Conservation (phyloP, 2,113 vertebrate species). For the Uria lomvia region DNA sequence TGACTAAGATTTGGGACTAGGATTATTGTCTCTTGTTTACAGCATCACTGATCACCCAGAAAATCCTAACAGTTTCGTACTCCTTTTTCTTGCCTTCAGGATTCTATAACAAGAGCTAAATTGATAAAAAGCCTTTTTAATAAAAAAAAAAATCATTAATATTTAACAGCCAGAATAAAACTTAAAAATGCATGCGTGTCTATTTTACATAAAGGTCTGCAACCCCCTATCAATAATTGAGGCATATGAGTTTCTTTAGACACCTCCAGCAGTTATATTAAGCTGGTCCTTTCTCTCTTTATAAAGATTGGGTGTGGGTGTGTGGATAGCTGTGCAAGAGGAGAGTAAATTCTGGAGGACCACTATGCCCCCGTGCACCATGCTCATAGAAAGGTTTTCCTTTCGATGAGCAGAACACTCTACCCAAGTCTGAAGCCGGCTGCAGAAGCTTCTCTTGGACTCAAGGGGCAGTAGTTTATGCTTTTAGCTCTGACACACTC, state of each 20-base stretch:
- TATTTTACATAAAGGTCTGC: slow-evolving; percentile 7
- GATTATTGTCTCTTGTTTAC: not conserved
- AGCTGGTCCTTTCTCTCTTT: not conserved
- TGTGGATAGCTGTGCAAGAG: not conserved
- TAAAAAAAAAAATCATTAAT: not conserved
- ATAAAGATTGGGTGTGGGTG: not conserved
- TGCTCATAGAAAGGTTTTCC: rapidly evolving
- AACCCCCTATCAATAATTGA: not conserved
- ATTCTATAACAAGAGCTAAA: not conserved
- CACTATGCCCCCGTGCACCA: rapidly evolving
- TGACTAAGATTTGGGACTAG: not conserved
- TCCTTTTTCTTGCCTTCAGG: not conserved
- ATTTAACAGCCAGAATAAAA: not conserved
- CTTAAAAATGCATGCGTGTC: not conserved
- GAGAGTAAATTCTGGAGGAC: not conserved
- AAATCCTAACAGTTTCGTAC: not conserved
- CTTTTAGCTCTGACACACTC: not conserved
- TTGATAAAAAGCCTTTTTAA: slow-evolving; percentile 12
- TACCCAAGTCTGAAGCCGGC: not conserved
- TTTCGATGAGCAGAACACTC: not conserved
- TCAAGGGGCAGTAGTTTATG: not conserved
- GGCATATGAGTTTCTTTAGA: not conserved
- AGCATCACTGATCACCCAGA: not conserved
- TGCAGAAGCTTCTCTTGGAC: not conserved
- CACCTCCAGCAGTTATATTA: not conserved